These are phyloP conservation scores for Drosophila antonietae DNA, from an alignment of 2,888 invertebrate species.

Conservation along the genomic window DNA sequence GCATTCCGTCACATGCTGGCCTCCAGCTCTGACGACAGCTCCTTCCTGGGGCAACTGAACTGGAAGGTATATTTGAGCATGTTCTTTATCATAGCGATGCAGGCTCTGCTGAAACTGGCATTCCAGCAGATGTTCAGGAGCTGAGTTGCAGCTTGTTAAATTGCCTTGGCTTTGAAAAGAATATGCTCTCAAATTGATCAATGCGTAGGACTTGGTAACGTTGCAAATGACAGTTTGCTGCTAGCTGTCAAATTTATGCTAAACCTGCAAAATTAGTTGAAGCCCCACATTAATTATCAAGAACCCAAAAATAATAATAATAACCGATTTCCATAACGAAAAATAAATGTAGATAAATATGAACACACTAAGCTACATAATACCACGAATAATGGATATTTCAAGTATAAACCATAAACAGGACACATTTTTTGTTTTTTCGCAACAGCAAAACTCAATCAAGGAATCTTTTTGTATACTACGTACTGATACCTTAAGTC, in stretches of 20 bases:
- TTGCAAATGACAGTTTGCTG: neutral
- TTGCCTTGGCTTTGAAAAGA: no score
- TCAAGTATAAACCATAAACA: neutral
- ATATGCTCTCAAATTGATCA: neutral
- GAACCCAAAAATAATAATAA: neutral
- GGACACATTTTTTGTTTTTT: neutral
- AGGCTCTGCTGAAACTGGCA: slow-evolving; percentile 34
- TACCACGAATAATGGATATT: neutral
- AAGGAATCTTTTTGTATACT: neutral
- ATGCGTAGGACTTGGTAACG: slow-evolving; percentile 1
- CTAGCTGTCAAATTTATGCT: no score
- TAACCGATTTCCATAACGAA: neutral
- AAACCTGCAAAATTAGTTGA: neutral
- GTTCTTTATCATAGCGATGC: slow-evolving; percentile 41
- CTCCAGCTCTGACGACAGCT: neutral
- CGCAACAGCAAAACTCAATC: neutral
- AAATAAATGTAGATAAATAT: neutral
- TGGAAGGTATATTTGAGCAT: slow-evolving; percentile 48
- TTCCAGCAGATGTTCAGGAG: slow-evolving; percentile 9
- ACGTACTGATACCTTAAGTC: neutral
- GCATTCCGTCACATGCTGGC: neutral
- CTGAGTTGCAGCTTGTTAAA: neutral
- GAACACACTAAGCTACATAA: neutral
- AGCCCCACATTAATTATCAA: neutral
- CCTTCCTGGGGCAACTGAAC: slow-evolving; percentile 19